Evolutionary conservation across 2,113 vertebrate genomes (phyloP), one percentile per base, ranked within the genome.

Genomic region (Perognathus longimembris): DNA sequence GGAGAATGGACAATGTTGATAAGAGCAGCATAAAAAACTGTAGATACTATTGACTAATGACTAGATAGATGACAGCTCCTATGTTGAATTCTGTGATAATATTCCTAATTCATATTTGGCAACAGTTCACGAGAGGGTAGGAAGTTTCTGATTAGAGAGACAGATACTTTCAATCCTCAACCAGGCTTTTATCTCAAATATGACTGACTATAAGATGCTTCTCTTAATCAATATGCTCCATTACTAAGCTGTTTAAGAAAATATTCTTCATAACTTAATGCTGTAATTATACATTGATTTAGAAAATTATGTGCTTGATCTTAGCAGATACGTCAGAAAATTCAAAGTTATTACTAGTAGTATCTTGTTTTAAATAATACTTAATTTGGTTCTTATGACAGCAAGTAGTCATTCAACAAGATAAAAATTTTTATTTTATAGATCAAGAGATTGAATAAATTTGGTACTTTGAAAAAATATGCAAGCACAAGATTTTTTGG

Each of bases 261-360:
- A 12, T 74, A 63, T 10, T 61, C 85, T 93, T 93, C 50, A 93
- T 57, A 78, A 79, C 22, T 80, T 90, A 77, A 59, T 80, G 11
- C 6, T 80, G 1, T 85, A 84, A 61, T 70, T 87, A 50, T 8
- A 69, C 36, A 75, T 18, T 40, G 22, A 88, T 87, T 81, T 90
- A 79, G 42, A 92, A 92, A 63, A 87, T 71, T 12, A 66, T 85
- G 20, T 76, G 3, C 34, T 71, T 36, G 15, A 40, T 84, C 22
- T 61, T 57, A 87, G 6, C 22, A 74, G 21, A 70, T 50, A 64
- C 76, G 28, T 8, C 63, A 90, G 38, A 89, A 85, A 81, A 61
- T 28, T 90, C 2, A 61, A 89, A 88, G 73, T 34, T 92, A 90
- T 76, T 94, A 24, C 8, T 7, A 63, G 50, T 54, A 84, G 90